A percentile compares a stretch with the other conserved stretches of the same genome.
Conservation (phyloP, 2,113 vertebrate genomes). For the Panthera leo region DNA sequence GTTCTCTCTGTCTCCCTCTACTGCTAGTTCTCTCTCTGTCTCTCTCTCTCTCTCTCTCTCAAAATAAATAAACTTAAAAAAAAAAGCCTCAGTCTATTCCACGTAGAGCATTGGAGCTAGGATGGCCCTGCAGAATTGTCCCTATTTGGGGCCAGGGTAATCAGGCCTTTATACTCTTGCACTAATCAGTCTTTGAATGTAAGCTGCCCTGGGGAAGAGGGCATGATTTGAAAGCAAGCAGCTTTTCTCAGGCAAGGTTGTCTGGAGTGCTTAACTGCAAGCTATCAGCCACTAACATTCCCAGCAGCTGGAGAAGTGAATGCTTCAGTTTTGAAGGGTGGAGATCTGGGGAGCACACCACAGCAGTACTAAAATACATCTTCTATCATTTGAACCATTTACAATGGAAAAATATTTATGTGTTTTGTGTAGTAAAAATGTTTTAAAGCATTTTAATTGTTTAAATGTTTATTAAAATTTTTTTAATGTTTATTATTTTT, state of each 20-base stretch:
- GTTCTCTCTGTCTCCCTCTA: no score
- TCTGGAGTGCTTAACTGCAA: neutral
- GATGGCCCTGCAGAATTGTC: neutral
- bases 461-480: no score
- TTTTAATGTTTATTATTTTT: no score
- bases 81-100: neutral
- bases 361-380: neutral
- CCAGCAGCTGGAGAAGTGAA: neutral
- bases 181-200: neutral
- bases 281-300: neutral
- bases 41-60: no score
- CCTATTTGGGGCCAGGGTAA: neutral
- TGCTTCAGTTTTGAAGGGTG: neutral
- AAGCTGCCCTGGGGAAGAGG: neutral
- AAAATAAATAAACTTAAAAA: no score
- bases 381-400: neutral
- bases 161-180: neutral
- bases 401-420: neutral
- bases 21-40: no score
- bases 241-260: neutral
- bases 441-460: neutral
- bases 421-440: neutral
- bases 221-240: neutral
- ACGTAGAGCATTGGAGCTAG: neutral
- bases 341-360: neutral